Evolutionary conservation across 2,888 invertebrate genomes (phyloP).

Genomic region (Halictus ligatus): DNA sequence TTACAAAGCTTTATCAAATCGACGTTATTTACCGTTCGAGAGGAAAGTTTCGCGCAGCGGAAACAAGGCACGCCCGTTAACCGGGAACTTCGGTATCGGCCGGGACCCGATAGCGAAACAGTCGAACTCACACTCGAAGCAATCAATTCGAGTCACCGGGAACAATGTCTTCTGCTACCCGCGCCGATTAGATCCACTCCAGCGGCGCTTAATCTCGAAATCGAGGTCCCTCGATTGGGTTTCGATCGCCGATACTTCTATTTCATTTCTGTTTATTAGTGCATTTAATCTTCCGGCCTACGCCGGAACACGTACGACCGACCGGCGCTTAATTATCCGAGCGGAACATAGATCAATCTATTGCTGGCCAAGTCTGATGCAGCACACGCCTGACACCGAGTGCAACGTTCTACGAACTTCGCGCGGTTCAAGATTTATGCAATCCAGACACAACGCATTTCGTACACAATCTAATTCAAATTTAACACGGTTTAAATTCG

Average conservation of each 20-base stretch:
- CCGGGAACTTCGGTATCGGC: constrained; percentile 15
- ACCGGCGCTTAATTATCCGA: not conserved
- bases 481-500: not conserved
- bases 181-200: constrained; percentile 22
- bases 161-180: constrained; percentile 51
- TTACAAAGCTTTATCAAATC: constrained; percentile 45
- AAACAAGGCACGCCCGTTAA: constrained; percentile 29
- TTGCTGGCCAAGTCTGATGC: not conserved
- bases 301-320: not conserved
- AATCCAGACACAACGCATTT: not conserved
- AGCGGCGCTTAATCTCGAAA: constrained; percentile 35
- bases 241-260: not conserved
- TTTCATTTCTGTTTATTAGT: not conserved
- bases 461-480: not conserved
- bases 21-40: constrained; percentile 41
- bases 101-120: constrained; percentile 23
- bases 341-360: not conserved
- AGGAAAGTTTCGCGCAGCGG: constrained; percentile 30
- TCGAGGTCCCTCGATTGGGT: constrained; percentile 15
- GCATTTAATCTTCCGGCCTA: not conserved
- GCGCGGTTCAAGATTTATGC: not conserved
- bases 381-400: not conserved
- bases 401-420: not conserved
- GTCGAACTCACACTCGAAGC: constrained; percentile 59
- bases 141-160: constrained; percentile 68